phyloP scores from a whole-genome alignment of 92 coral and sea anemone genomes.

The Diadumene lineata region DNA sequence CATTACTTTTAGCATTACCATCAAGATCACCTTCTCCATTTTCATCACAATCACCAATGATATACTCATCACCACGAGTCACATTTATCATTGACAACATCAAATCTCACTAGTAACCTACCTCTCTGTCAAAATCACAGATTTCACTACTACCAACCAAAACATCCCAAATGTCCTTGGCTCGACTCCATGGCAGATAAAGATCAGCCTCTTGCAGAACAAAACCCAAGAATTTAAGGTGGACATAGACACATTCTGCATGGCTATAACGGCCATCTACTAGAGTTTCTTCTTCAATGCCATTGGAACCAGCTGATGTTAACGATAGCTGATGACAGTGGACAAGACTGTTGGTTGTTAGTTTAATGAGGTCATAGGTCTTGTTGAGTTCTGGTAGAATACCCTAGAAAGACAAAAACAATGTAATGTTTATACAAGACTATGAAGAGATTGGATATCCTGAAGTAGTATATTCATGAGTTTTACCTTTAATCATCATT shows the following conservation, averaged over 20 bases:
- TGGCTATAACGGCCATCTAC: conserved; percentile 85
- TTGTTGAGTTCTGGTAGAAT: conserved; percentile 80
- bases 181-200: conserved; percentile 84
- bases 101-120: conserved; percentile 3
- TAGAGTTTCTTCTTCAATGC: conserved; percentile 73
- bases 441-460: too few species aligned
- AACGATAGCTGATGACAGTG: conserved; percentile 82
- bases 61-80: neutral
- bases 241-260: conserved; percentile 65
- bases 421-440: neutral
- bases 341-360: conserved; percentile 74
- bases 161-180: conserved; percentile 83
- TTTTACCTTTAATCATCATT: too few species aligned
- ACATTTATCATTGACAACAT: neutral
- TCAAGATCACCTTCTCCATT: neutral
- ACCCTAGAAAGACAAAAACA: conserved; percentile 41
- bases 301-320: conserved; percentile 49
- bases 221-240: conserved; percentile 74
- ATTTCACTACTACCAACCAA: conserved; percentile 69
- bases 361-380: conserved; percentile 76
- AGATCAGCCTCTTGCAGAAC: conserved; percentile 80
- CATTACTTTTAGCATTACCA: neutral
- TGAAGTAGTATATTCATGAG: too few species aligned
- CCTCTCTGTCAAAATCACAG: conserved; percentile 88
- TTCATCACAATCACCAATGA: neutral